Evolutionary conservation across 2,113 vertebrate genomes (phyloP).

Genomic region (Gambusia holbrooki): DNA sequence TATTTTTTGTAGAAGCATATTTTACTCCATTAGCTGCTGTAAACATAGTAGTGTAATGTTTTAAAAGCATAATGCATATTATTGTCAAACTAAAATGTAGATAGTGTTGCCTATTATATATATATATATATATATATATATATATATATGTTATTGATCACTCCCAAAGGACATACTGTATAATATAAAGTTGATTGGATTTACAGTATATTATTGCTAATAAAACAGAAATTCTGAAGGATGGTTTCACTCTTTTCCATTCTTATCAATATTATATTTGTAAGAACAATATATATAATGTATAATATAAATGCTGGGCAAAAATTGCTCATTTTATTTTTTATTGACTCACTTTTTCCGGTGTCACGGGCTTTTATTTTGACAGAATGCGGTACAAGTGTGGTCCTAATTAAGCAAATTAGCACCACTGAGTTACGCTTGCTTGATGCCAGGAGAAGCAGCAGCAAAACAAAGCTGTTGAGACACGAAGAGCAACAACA

Average conservation of each 20-base stretch:
- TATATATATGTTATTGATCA: constrained; percentile 52
- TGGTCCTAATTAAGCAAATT: constrained; percentile 25
- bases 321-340: neutral
- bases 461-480: neutral
- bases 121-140: no score
- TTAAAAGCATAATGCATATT: constrained; percentile 51
- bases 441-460: neutral
- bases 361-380: neutral
- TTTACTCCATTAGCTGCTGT: constrained; percentile 63
- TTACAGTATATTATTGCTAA: constrained; percentile 57
- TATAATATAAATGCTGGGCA: no score
- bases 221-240: constrained; percentile 51
- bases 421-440: neutral
- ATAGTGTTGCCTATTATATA: constrained; percentile 53
- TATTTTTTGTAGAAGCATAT: constrained; percentile 75
- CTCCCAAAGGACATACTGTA: constrained; percentile 32
- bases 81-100: constrained; percentile 63
- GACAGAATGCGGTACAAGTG: neutral
- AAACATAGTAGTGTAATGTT: constrained; percentile 55
- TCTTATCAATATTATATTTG: neutral
- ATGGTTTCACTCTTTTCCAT: constrained; percentile 13
- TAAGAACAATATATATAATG: no score
- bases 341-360: neutral
- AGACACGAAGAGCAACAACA: neutral
- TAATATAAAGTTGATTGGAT: constrained; percentile 51